Evolutionary conservation across 2,888 invertebrate species (phyloP), one percentile per base, ranked within the genome.

Genomic region (Agrochola circellaris): DNA sequence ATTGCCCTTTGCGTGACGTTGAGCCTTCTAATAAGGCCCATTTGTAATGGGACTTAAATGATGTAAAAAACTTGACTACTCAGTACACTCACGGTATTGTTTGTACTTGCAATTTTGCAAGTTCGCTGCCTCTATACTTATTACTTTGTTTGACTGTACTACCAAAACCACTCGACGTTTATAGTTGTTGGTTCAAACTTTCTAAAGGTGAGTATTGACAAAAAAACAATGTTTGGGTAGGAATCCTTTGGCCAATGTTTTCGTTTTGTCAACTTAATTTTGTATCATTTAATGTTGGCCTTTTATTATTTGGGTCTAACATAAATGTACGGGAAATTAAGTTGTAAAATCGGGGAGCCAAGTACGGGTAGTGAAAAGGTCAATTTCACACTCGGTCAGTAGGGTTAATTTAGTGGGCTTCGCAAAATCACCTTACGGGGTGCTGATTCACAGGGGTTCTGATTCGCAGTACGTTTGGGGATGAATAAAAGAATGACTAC

Each of bases 351-450:
- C 9, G 42, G 30, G 23, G 34, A 65, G 38, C 62, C 58, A 56
- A 62, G 58, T 67, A 71, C 30, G 45, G n/a, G 60, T 51, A 38
- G 17, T 9, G 2, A 61, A 72, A 74, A 56, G 68, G 79, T 73
- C 62, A 74, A 83, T 83, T 79, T 72, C 56, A 61, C 51, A 74
- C 64, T 61, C 74, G 45, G 68, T 51, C 38, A 56, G 71, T 64
- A 48, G 34, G 62, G 62, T 51, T 64, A 77, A 58, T 74, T 74
- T 64, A 67, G 34, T 68, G 30, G 67, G 62, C 4, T 17, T 30
- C 15, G 20, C 45, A 77, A 81, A 81, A 73, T 77, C 56, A 69
- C 48, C 30, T 64, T 56, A 7, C 17, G 23, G 54, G 26, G 1
- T 38, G 7, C 11, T 64, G 64, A 77, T 77, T 77, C 71, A n/a